Percentiles rank a stretch among this genome's conserved stretches.
Evolutionary conservation across 1,140 invertebrate genomes (phyloP).

Genomic region (Sinella curviseta): DNA sequence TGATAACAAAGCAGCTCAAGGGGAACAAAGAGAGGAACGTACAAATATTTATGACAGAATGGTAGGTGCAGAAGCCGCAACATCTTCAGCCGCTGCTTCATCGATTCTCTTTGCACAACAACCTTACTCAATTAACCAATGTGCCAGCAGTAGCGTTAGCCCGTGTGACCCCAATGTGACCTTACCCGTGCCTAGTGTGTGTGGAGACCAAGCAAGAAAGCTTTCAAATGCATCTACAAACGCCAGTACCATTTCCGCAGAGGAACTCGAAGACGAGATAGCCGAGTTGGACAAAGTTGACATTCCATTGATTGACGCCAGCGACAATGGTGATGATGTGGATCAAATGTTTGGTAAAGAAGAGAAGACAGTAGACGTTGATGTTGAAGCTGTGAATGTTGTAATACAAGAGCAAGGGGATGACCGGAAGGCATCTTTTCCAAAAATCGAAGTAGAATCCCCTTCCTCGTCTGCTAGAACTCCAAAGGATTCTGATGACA

Average conservation of each 20-base stretch:
- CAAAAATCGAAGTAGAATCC: constrained; percentile 48
- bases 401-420: neutral
- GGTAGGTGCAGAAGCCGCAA: neutral
- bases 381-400: neutral
- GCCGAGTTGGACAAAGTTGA: neutral
- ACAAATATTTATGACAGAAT: constrained; percentile 11
- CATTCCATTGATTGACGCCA: constrained; percentile 21
- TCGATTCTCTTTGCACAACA: neutral
- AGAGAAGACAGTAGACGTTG: constrained; percentile 7
- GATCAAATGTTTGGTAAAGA: neutral
- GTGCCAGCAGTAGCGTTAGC: constrained; percentile 26
- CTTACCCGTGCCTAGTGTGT: constrained; percentile 46
- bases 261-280: constrained; percentile 3
- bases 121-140: constrained; percentile 2
- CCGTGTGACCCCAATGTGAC: constrained; percentile 45
- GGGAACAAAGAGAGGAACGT: neutral
- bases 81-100: neutral
- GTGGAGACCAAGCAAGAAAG: constrained; percentile 23
- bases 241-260: constrained; percentile 9
- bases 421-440: constrained; percentile 23
- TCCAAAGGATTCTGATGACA: constrained; percentile 31
- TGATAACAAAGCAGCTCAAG: constrained; percentile 16
- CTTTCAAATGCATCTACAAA: constrained; percentile 6
- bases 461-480: constrained; percentile 44
- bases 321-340: neutral